phyloP scores from a whole-genome alignment of 2,797 vertebrate genomes.

The Coluber constrictor region DNA sequence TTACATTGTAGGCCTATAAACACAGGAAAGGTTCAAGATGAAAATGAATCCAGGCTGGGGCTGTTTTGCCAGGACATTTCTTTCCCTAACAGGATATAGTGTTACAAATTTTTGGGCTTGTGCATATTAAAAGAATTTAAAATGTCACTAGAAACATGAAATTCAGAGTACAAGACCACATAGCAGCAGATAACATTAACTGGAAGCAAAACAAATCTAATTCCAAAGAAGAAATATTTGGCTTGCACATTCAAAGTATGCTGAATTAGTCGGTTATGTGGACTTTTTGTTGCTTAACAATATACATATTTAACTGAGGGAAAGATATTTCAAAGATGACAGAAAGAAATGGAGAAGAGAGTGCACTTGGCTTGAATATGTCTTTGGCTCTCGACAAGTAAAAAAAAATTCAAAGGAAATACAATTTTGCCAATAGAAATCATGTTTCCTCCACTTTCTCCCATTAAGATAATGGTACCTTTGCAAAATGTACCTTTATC shows the following conservation, averaged over 20 bases:
- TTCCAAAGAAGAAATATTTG: conserved; percentile 7
- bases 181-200: neutral
- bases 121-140: conserved; percentile 35
- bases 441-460: neutral
- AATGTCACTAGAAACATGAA: conserved; percentile 32
- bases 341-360: neutral
- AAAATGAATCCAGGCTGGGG: conserved; percentile 38
- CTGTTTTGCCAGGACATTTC: conserved; percentile 49
- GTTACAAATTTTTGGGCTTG: neutral
- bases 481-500: neutral
- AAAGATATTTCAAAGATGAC: neutral
- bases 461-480: neutral
- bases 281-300: neutral
- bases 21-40: conserved; percentile 65
- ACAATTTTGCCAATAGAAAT: neutral
- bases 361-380: neutral
- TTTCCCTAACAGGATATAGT: conserved; percentile 63
- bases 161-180: conserved; percentile 13
- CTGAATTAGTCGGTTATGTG: neutral
- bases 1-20: conserved; percentile 55
- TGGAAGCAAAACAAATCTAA: conserved; percentile 13
- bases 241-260: neutral
- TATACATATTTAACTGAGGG: neutral
- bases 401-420: neutral
- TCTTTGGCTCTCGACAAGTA: neutral